A percentile compares a stretch with the other conserved stretches of the same genome.
Evolutionary conservation across 2,113 vertebrate genomes (phyloP).

Genomic region (Mustela nigripes): DNA sequence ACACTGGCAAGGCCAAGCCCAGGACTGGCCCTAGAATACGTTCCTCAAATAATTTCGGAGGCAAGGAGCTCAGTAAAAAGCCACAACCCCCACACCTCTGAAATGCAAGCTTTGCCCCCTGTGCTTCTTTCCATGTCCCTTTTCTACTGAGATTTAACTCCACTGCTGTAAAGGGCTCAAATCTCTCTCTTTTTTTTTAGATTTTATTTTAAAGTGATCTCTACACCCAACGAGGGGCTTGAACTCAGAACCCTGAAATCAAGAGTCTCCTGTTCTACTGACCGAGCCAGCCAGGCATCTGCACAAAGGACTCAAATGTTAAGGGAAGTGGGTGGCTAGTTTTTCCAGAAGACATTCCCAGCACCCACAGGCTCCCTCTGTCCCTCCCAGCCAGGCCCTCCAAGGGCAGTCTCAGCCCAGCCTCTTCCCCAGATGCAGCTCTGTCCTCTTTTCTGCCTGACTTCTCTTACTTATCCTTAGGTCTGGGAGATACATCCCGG

Average conservation of each 20-base stretch:
- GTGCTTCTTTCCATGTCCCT: neutral
- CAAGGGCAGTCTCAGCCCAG: neutral
- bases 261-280: neutral
- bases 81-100: neutral
- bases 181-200: neutral
- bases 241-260: neutral
- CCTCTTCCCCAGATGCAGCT: neutral
- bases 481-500: neutral
- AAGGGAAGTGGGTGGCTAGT: neutral
- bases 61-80: no score
- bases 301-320: neutral
- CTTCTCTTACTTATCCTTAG: neutral
- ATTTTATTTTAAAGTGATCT: neutral
- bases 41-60: neutral
- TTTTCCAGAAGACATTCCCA: neutral
- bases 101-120: neutral
- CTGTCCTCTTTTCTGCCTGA: rapidly evolving
- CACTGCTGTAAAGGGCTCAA: neutral
- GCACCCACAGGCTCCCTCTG: no score
- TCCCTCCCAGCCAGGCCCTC: neutral
- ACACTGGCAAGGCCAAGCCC: neutral
- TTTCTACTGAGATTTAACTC: neutral
- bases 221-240: neutral
- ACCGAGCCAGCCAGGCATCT: neutral
- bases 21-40: neutral